Evolutionary conservation across 2,797 vertebrate genomes (phyloP).

Genomic region (Artibeus lituratus): DNA sequence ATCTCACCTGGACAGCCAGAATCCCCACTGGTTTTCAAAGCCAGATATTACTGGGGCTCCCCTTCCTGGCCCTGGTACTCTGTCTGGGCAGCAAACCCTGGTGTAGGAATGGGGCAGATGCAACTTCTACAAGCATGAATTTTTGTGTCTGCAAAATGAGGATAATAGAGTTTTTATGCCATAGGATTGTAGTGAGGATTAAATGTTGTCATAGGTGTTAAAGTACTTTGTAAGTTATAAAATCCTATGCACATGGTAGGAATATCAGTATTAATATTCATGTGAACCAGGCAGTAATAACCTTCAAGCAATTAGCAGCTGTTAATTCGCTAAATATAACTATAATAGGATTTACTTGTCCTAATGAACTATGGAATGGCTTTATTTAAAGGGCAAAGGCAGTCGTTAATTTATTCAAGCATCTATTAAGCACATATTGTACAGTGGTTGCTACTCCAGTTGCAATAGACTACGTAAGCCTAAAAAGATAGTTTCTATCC

Average conservation of each 20-base stretch:
- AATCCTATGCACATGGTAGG: constrained; percentile 25
- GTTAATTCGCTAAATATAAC: constrained; percentile 45
- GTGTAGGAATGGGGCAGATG: not conserved
- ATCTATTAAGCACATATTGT: constrained; percentile 1
- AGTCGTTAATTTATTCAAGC: constrained; percentile 52
- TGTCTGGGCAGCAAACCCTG: not conserved
- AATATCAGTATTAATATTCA: constrained; percentile 66
- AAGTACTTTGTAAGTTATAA: constrained; percentile 51
- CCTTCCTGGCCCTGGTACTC: not conserved
- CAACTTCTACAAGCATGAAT: not conserved
- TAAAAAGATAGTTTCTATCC: not conserved
- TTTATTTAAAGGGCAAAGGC: constrained; percentile 66
- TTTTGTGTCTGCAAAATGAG: constrained; percentile 45
- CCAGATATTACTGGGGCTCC: not conserved
- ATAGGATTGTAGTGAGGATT: not conserved
- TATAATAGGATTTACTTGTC: constrained; percentile 61
- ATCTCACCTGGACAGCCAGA: not conserved
- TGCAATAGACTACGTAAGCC: not conserved
- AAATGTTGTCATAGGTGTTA: not conserved
- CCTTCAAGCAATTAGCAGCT: constrained; percentile 63
- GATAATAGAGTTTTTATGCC: not conserved
- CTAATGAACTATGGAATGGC: constrained; percentile 62
- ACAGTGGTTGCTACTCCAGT: not conserved
- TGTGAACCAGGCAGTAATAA: constrained; percentile 56
- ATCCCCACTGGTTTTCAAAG: not conserved